phyloP scores from a whole-genome alignment of 2,113 vertebrate genomes.

The Henicopernis longicauda region DNA sequence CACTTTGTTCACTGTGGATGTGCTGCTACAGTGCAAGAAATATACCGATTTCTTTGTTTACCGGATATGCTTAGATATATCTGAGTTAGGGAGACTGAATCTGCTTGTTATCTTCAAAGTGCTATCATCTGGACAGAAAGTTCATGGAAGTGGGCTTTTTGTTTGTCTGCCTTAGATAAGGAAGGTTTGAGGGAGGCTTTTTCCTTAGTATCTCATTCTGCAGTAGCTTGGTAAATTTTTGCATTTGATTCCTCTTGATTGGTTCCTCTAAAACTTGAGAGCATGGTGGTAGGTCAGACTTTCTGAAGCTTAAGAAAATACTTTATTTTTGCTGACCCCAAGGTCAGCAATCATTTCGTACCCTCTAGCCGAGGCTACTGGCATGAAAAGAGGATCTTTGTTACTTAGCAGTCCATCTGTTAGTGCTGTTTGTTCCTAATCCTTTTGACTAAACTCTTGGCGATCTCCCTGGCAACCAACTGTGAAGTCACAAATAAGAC shows the following conservation, averaged over 20 bases:
- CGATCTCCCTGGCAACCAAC: neutral
- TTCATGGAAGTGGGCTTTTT: neutral
- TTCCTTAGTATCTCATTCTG: neutral
- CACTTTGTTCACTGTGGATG: neutral
- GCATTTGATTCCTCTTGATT: neutral
- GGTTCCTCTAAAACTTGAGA: neutral
- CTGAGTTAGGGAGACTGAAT: neutral
- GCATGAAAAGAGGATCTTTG: neutral
- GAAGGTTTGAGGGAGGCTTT: neutral
- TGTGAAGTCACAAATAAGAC: neutral
- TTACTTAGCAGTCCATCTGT: constrained; percentile 49
- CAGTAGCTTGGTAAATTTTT: neutral
- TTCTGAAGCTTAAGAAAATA: neutral
- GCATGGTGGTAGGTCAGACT: neutral
- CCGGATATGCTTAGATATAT: neutral
- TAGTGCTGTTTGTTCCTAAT: constrained; percentile 2
- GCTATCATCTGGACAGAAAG: neutral
- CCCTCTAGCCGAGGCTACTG: neutral
- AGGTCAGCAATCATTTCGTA: neutral
- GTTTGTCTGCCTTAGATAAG: neutral
- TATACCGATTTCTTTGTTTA: neutral
- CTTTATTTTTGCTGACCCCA: neutral
- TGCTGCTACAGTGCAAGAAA: neutral
- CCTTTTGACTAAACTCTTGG: neutral
- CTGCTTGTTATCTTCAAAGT: neutral